Percentiles rank a stretch among this genome's conserved stretches.
These are phyloP conservation scores for Lobophora halterata DNA, from an alignment of 2,888 invertebrate species.

Conservation along the genomic window DNA sequence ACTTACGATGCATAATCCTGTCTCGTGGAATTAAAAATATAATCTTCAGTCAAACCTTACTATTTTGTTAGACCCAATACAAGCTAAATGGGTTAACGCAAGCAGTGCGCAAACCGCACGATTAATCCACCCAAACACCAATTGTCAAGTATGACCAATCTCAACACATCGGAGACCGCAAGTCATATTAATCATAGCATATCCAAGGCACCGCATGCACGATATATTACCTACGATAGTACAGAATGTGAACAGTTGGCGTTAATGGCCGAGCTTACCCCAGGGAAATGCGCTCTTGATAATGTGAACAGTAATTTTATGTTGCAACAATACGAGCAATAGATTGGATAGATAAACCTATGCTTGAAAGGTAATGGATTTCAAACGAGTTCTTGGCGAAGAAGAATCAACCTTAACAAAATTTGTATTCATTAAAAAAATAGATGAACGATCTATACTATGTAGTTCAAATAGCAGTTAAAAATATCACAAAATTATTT, in stretches of 20 bases:
- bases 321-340: slow-evolving; percentile 60
- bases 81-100: too few species aligned
- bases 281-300: slow-evolving; percentile 71
- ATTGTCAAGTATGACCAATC: slow-evolving; percentile 45
- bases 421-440: too few species aligned
- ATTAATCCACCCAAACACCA: slow-evolving; percentile 26
- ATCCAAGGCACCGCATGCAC: slow-evolving; percentile 49
- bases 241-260: slow-evolving; percentile 71
- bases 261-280: slow-evolving; percentile 72
- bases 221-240: slow-evolving; percentile 57
- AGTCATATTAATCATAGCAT: slow-evolving; percentile 53
- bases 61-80: too few species aligned
- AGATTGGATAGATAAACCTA: slow-evolving; percentile 42
- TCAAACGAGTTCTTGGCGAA: too few species aligned
- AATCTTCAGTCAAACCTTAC: too few species aligned
- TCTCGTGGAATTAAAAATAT: too few species aligned
- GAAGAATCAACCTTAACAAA: too few species aligned
- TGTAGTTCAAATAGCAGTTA: too few species aligned
- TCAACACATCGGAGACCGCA: slow-evolving; percentile 48
- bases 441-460: too few species aligned
- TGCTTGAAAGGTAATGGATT: slow-evolving; percentile 41
- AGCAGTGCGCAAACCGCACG: slow-evolving; percentile 7
- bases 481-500: too few species aligned
- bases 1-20: too few species aligned
- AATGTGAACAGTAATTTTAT: slow-evolving; percentile 71